Evolutionary conservation across 2,797 vertebrate genomes (phyloP).

Genomic region (Dicrostonyx torquatus): DNA sequence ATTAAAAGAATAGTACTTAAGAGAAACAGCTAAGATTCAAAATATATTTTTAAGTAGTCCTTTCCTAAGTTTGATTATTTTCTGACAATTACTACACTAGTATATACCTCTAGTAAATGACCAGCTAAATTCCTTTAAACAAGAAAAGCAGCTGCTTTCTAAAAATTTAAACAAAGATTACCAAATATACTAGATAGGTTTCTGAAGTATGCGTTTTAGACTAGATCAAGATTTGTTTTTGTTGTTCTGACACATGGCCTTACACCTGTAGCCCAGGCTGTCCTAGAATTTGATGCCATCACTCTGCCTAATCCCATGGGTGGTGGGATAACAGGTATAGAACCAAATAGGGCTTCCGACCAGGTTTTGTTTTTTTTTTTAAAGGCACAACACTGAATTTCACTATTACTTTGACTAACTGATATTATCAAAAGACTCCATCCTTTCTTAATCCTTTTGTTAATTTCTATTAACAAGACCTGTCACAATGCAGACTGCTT

Average conservation of each 20-base stretch:
- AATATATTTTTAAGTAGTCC: neutral
- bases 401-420: neutral
- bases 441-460: neutral
- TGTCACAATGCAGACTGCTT: neutral
- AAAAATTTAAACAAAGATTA: conserved; percentile 13
- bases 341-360: neutral
- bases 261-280: neutral
- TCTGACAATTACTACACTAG: neutral
- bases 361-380: neutral
- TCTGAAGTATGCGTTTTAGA: neutral
- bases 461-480: neutral
- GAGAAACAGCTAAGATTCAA: neutral
- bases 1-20: neutral
- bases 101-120: conserved; percentile 25
- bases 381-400: neutral
- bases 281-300: neutral
- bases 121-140: conserved; percentile 14
- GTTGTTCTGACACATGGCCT: neutral
- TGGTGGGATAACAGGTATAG: neutral
- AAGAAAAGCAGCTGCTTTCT: neutral
- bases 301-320: neutral
- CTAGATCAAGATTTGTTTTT: neutral
- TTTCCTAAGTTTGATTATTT: neutral
- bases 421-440: neutral
- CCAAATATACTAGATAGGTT: neutral